These are phyloP conservation scores for Andrena chrysosceles DNA, from an alignment of 2,888 invertebrate species.

Conservation along the genomic window DNA sequence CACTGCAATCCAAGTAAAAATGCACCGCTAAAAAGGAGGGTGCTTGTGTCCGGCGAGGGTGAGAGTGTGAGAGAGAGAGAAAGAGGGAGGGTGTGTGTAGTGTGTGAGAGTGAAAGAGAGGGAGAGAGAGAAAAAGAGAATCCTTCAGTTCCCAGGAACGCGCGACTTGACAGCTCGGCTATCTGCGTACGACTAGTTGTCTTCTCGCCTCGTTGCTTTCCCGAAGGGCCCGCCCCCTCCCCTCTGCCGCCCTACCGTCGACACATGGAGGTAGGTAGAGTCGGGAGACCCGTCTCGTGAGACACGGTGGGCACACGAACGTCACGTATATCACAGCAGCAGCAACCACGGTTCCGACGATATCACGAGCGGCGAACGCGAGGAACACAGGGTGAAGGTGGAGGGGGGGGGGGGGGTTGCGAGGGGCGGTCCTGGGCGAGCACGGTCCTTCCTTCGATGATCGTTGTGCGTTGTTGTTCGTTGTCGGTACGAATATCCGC, in stretches of 20 bases:
- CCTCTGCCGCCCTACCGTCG: constrained; percentile 68
- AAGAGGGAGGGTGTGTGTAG: not conserved
- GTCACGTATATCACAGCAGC: constrained; percentile 65
- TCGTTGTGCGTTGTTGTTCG: not conserved
- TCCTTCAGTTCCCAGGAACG: constrained; percentile 35
- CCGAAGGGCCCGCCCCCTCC: constrained; percentile 81
- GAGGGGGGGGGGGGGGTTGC: too few relatives aligned
- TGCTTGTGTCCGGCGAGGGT: constrained; percentile 7
- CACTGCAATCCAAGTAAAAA: constrained; percentile 55
- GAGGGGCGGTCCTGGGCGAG: constrained; percentile 3
- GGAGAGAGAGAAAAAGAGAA: constrained; percentile 30
- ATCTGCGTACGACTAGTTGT: constrained; percentile 82
- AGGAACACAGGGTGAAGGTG: too few relatives aligned
- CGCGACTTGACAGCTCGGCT: constrained; percentile 79
- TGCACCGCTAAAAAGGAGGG: constrained; percentile 21
- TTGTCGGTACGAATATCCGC: too few relatives aligned
- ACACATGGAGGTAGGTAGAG: constrained; percentile 70
- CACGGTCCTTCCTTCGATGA: not conserved
- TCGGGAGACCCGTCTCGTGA: constrained; percentile 65
- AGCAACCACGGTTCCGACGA: constrained; percentile 27
- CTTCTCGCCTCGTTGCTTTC: constrained; percentile 82
- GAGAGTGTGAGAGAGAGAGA: not conserved
- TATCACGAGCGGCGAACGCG: constrained; percentile 21
- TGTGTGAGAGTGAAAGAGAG: constrained; percentile 2
- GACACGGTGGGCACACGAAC: constrained; percentile 58